Base-by-base conservation (phyloP, 2,113 vertebrate genomes). In the Lonchura striata region DNA sequence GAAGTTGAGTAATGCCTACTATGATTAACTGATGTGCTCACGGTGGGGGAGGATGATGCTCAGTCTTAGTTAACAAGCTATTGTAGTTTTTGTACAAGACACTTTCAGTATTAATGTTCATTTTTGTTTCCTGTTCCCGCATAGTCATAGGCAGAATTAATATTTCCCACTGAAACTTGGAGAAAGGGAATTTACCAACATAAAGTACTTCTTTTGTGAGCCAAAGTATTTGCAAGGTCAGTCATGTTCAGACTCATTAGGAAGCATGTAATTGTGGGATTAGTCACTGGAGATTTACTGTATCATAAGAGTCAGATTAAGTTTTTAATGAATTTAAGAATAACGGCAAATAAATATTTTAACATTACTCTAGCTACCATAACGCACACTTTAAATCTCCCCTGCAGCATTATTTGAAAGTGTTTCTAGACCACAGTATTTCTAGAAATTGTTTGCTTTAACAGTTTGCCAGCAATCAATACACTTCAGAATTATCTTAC, bases 1-100 rank as follows among this genome's bases (percentile, higher is more conserved):
- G 82, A 78, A 86, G 85, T 92, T 96, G 93, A 96, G 82, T 96
- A 97, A 97, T 95, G 49, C 92, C 61, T 86, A 39, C 82, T 92
- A 90, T 94, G 90, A 96, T 93, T 96, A 96, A 93, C 90, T 91
- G 78, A 82, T 89, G 78, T 70, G 81, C 66, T 95, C 65, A 89
- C 82, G 83, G 68, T 86, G 93, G 90, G 82, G 88, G 93, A 95
- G 86, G 93, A 92, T 61, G 82, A 96, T 94, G 92, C 63, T 96
- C 30, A 85, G 53, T 16, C 80, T 56, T 87, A 69, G 89, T 85
- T 94, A 91, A 74, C 35, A 87, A 78, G 72, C 82, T 86, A 84
- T 50, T 96, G 60, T 80, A 75, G 44, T 28, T 68, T 94, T 68
- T 84, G 37, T 86, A 37, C 37, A 84, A 71, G 78, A 78, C 46